phyloP scores from a whole-genome alignment of 2,797 vertebrate species.

The Pagetopsis macropterus region DNA sequence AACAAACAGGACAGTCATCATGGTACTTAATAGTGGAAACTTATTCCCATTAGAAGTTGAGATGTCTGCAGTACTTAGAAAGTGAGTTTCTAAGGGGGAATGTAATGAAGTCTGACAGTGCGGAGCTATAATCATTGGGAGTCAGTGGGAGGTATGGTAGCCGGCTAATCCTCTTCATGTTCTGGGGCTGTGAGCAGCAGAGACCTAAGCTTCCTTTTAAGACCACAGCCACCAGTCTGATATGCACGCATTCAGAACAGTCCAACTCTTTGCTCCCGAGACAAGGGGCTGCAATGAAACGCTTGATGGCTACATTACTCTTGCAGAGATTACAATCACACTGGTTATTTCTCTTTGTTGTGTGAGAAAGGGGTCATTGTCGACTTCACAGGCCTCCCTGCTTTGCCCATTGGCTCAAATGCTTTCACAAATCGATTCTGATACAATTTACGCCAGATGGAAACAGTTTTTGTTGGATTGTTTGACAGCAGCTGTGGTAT shows the following conservation, averaged over 20 bases:
- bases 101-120: conserved; percentile 81
- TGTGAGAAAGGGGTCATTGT: conserved; percentile 56
- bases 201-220: conserved; percentile 79
- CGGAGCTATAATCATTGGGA: conserved; percentile 76
- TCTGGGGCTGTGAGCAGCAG: conserved; percentile 78
- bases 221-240: conserved; percentile 72
- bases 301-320: conserved; percentile 66
- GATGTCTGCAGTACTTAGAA: conserved; percentile 74
- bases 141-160: conserved; percentile 78
- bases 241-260: conserved; percentile 72
- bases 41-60: conserved; percentile 68
- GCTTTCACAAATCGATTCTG: conserved; percentile 34
- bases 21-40: conserved; percentile 39
- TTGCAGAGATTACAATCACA: conserved; percentile 69
- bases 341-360: conserved; percentile 60
- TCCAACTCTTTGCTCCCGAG: conserved; percentile 54
- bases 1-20: conserved; percentile 44
- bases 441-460: conserved; percentile 41
- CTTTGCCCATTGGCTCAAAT: conserved; percentile 25
- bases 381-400: conserved; percentile 34
- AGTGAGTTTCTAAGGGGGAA: conserved; percentile 71
- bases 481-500: conserved; percentile 30
- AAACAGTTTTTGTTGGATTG: conserved; percentile 30
- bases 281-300: conserved; percentile 61
- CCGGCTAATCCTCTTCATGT: conserved; percentile 80